A percentile compares a stretch with the other conserved stretches of the same genome.
Evolutionary conservation across 1,140 invertebrate species (phyloP).

Genomic region (Acromyrmex heyeri): DNA sequence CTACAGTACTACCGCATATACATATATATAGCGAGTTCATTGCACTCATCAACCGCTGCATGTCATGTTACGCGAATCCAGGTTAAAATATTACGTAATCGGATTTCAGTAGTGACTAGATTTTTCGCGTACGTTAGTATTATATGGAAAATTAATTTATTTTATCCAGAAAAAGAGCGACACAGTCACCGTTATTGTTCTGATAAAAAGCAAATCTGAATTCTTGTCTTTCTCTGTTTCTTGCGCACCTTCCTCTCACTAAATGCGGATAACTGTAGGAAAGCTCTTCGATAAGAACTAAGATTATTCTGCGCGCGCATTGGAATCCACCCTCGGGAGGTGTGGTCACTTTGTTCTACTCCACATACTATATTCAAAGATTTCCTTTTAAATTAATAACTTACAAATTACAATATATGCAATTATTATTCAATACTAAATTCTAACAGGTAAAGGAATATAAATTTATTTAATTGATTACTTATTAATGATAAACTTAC

Average conservation of each 20-base stretch:
- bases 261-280: slow-evolving; percentile 57
- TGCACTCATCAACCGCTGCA: slow-evolving; percentile 18
- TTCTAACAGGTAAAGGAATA: not conserved
- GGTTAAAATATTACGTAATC: slow-evolving; percentile 52
- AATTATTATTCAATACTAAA: not conserved
- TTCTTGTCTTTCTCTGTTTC: not conserved
- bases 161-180: not conserved
- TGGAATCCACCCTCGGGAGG: slow-evolving; percentile 73
- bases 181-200: not conserved
- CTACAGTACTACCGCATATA: not conserved
- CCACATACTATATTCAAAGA: slow-evolving; percentile 33
- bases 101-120: slow-evolving; percentile 27
- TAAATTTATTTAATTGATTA: slow-evolving; percentile 7
- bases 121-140: slow-evolving; percentile 27
- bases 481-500: not conserved
- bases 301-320: slow-evolving; percentile 73
- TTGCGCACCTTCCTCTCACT: slow-evolving; percentile 5
- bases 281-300: slow-evolving; percentile 67
- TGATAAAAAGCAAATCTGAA: slow-evolving; percentile 23
- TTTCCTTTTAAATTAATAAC: slow-evolving; percentile 51
- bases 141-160: slow-evolving; percentile 28
- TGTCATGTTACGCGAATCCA: slow-evolving; percentile 25
- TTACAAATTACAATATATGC: not conserved
- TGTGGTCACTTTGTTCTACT: slow-evolving; percentile 73
- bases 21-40: slow-evolving; percentile 23